Evolutionary conservation across 2,113 vertebrate genomes (phyloP).

Genomic region (Pluvianellus socialis): DNA sequence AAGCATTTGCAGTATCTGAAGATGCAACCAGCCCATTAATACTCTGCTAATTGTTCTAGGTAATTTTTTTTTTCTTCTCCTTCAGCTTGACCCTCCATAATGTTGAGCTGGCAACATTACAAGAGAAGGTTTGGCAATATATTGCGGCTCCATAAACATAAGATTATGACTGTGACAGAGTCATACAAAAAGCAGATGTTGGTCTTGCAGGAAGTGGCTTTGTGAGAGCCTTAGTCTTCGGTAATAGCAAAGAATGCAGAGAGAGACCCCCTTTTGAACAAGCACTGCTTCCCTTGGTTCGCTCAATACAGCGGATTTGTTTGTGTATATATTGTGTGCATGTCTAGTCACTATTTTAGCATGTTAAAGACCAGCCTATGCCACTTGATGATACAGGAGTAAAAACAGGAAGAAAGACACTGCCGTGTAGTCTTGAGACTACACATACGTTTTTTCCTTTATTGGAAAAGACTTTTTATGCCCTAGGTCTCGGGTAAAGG

Average conservation of each 20-base stretch:
- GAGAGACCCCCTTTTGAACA: neutral
- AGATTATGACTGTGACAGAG: neutral
- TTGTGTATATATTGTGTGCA: neutral
- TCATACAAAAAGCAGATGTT: slow-evolving; percentile 25
- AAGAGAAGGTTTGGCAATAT: neutral
- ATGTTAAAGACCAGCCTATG: neutral
- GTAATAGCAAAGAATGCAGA: neutral
- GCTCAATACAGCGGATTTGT: neutral
- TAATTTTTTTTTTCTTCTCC: neutral
- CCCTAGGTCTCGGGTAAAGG: neutral
- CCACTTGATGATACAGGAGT: neutral
- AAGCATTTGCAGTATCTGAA: neutral
- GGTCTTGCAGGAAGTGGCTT: neutral
- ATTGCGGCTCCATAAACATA: neutral
- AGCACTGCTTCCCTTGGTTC: neutral
- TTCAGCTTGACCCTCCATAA: neutral
- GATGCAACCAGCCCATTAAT: neutral
- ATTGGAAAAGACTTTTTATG: neutral
- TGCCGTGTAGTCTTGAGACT: neutral
- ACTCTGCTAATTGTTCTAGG: neutral
- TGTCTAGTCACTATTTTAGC: neutral
- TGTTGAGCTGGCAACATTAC: neutral
- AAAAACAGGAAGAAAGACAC: neutral
- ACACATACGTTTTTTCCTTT: neutral
- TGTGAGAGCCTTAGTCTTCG: neutral